Evolutionary conservation across 2,888 invertebrate species (phyloP), one percentile per base, ranked within the genome.

Genomic region (Drosophila peninsularis): DNA sequence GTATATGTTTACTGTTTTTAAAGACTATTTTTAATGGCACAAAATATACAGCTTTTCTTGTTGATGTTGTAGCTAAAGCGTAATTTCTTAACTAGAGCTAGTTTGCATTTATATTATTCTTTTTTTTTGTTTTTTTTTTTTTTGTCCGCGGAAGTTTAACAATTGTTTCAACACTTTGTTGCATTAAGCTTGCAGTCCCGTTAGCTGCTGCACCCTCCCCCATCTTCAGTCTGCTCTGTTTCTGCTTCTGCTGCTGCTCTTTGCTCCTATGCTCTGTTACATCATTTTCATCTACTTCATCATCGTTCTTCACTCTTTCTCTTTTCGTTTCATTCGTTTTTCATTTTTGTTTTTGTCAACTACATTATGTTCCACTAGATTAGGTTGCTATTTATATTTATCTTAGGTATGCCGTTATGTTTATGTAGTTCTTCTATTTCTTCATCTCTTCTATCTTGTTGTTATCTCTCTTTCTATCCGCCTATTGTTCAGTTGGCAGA

Each of bases 321-420:
- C 50, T 13, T 17, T 55, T 34, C 41, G 39, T 42, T 34, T 54
- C 60, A 21, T 63, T 56, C 37, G 17, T 49, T 14, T 54, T 34
- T 21, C 19, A 39, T 55, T 27, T 24, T 42, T 27, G 54, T 45
- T 45, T 36, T 62, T 76, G 75, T 89, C 88, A 85, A 82, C 87
- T 84, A 88, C 79, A 72, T 85, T 89, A 88, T 85, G 84, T 81
- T 88, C 85, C 80, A 81, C 87, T 89, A 89, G 88, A 73, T 86
- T 86, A 83, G 77, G 76, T 86, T 81, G 77, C 86, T 82, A 88
- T 85, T 88, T 88, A 88, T 79, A 78, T 82, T 85, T 90, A 90
- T 83, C 87, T 88, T 90, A 89, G 78, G 75, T 87, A 83, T 83
- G 83, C 66, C 83, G 86, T 83, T 83, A 83, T 86, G 78, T 78